phyloP scores from a whole-genome alignment of 2,113 vertebrate genomes.

The Alligator mississippiensis region DNA sequence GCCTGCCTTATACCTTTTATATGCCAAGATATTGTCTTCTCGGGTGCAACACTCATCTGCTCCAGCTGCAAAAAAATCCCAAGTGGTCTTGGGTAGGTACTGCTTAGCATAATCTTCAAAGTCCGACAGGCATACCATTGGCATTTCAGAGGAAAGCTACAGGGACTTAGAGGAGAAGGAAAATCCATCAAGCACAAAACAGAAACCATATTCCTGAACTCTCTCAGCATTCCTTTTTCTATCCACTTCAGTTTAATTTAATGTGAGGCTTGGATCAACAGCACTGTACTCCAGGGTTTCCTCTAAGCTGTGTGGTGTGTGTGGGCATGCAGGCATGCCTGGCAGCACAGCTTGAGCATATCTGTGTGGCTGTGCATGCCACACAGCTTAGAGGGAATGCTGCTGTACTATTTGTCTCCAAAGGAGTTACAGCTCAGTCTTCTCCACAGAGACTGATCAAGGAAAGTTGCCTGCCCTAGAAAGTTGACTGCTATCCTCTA shows the following conservation, averaged over 20 bases:
- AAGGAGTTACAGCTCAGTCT: not conserved
- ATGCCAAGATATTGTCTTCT: constrained; percentile 90
- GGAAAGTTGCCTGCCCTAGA: no score
- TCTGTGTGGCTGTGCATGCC: no score
- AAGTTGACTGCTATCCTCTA: not conserved
- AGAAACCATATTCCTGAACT: not conserved
- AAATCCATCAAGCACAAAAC: not conserved
- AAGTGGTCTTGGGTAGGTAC: constrained; percentile 87
- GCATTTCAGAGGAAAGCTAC: constrained; percentile 80
- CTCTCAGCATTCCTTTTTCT: not conserved
- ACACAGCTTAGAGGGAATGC: no score
- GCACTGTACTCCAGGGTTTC: not conserved
- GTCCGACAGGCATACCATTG: constrained; percentile 91
- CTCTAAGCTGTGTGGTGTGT: no score
- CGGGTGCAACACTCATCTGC: constrained; percentile 89
- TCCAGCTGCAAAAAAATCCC: constrained; percentile 93
- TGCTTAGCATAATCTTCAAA: constrained; percentile 89
- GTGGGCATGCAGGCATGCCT: no score
- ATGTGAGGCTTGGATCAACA: not conserved
- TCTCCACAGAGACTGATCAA: not conserved
- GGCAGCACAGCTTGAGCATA: no score
- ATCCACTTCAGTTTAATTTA: not conserved
- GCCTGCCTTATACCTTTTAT: constrained; percentile 82
- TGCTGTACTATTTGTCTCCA: not conserved
- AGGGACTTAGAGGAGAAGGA: constrained; percentile 60